Percentiles rank a stretch among this genome's conserved stretches.
phyloP scores from a whole-genome alignment of 2,113 vertebrate species.

The Vimba vimba region DNA sequence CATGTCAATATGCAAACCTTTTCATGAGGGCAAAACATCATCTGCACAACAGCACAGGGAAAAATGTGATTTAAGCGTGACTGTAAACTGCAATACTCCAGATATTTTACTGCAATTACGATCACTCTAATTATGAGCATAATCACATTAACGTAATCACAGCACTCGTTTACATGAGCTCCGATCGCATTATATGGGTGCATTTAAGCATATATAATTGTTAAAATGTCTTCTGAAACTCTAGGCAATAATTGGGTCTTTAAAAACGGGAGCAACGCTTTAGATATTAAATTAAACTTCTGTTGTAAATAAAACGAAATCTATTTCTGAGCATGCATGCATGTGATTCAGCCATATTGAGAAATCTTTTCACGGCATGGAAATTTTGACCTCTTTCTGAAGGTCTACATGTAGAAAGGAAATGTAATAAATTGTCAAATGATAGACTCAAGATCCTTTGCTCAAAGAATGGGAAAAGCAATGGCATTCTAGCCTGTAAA shows the following conservation, averaged over 20 bases:
- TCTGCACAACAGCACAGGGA: not conserved
- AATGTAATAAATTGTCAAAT: not conserved
- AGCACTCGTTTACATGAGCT: constrained; percentile 1
- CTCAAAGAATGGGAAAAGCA: not conserved
- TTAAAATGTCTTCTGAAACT: not conserved
- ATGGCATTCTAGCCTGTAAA: not conserved
- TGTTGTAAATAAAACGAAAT: not conserved
- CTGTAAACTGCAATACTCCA: not conserved
- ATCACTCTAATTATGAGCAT: constrained; percentile 9
- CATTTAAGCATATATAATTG: not conserved
- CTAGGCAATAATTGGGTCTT: not conserved
- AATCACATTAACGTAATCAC: constrained; percentile 1
- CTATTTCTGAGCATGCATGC: not conserved
- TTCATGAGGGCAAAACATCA: not conserved
- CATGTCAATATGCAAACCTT: not conserved
- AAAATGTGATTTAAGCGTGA: not conserved
- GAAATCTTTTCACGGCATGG: not conserved
- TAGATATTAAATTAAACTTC: not conserved
- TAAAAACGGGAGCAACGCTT: not conserved
- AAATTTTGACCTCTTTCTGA: not conserved
- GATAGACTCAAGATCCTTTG: not conserved
- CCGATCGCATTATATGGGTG: not conserved
- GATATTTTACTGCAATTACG: not conserved
- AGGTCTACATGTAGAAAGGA: not conserved
- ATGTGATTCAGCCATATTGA: not conserved